Evolutionary conservation across 2,113 vertebrate species (phyloP).

Genomic region (Sylvilagus bachmani): DNA sequence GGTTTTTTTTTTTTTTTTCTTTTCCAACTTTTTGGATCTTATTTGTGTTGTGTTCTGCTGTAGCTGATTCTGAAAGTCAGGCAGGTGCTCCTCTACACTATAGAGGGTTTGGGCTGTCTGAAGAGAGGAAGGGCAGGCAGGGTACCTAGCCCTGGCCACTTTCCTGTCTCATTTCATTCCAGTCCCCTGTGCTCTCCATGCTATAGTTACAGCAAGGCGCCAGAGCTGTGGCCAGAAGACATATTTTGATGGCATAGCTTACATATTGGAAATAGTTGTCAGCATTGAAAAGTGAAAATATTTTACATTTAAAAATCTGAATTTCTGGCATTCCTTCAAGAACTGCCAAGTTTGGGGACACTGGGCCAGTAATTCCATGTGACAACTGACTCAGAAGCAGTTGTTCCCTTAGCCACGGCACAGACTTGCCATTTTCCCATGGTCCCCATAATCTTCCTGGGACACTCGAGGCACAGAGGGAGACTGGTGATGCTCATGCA

Average conservation of each 20-base stretch:
- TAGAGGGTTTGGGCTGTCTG: neutral
- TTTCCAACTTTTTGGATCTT: conserved; percentile 44
- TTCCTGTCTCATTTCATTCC: neutral
- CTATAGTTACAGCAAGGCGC: neutral
- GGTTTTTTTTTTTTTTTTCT: neutral
- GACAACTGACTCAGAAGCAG: conserved; percentile 40
- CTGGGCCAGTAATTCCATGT: conserved; percentile 36
- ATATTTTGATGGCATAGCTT: conserved; percentile 23
- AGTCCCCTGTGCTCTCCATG: neutral
- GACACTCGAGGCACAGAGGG: neutral
- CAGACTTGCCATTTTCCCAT: neutral
- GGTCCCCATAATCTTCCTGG: neutral
- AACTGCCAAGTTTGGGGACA: conserved; percentile 23
- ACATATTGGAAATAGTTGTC: conserved; percentile 32
- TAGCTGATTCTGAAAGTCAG: conserved; percentile 1
- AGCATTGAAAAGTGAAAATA: conserved; percentile 48
- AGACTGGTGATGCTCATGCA: neutral
- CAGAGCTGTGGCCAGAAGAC: neutral
- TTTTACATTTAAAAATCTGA: conserved; percentile 43
- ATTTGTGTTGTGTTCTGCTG: conserved; percentile 28
- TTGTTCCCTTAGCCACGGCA: neutral
- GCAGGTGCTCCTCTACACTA: neutral
- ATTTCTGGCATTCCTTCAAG: conserved; percentile 45
- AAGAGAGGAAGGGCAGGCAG: neutral
- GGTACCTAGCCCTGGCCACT: neutral